Evolutionary conservation across 2,113 vertebrate genomes (phyloP).

Genomic region (Pollimyrus isidori): DNA sequence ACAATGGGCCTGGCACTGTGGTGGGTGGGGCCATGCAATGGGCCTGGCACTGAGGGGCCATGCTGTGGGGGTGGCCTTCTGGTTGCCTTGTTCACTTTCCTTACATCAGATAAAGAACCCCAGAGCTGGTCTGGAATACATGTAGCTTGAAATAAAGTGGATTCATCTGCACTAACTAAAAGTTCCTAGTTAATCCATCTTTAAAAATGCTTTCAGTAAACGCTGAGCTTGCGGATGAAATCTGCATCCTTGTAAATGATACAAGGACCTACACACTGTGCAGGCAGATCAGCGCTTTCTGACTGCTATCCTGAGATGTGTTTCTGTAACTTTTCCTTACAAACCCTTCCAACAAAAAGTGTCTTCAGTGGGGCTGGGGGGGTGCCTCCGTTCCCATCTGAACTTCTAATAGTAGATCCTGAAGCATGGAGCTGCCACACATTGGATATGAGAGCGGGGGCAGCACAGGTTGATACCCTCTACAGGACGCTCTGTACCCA

Average conservation of each 20-base stretch:
- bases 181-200: constrained; percentile 12
- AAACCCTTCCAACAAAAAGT: not conserved
- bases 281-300: not conserved
- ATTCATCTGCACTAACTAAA: constrained; percentile 2
- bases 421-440: not conserved
- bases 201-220: not conserved
- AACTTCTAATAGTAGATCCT: not conserved
- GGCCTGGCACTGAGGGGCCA: too few relatives aligned
- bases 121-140: not conserved
- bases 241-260: not conserved
- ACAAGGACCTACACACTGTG: not conserved
- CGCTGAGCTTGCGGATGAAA: not conserved
- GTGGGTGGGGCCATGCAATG: too few relatives aligned
- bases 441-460: not conserved
- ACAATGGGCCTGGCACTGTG: too few relatives aligned
- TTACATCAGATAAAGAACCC: not conserved
- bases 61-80: not conserved
- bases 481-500: not conserved
- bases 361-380: not conserved
- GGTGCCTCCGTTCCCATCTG: not conserved
- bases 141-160: not conserved
- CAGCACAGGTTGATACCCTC: not conserved
- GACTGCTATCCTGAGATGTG: not conserved
- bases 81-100: not conserved
- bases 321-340: not conserved